phyloP scores from a whole-genome alignment of 30 jellyfish, hydroid and myxozoan species.

The Pelagia noctiluca region DNA sequence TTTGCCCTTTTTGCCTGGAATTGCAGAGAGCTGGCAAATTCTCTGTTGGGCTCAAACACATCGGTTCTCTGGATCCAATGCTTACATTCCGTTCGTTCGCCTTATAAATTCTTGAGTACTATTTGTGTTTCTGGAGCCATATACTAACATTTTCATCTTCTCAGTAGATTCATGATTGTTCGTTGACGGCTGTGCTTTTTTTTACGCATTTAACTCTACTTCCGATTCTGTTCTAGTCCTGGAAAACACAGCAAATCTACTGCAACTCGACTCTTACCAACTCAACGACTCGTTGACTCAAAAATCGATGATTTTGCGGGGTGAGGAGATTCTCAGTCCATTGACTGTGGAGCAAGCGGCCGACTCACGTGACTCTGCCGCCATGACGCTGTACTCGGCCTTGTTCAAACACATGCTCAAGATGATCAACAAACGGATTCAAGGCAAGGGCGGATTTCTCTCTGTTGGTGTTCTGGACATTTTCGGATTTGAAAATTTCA shows the following conservation, averaged over 20 bases:
- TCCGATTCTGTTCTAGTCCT: conserved; percentile 59
- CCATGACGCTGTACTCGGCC: conserved; percentile 94
- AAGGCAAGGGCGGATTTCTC: conserved; percentile 67
- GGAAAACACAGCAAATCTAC: conserved; percentile 84
- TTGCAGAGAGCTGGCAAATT: too few species aligned
- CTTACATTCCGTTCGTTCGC: too few species aligned
- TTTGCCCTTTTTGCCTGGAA: too few species aligned
- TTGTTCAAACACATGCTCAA: conserved; percentile 84
- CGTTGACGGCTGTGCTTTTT: too few species aligned
- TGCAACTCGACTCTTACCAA: conserved; percentile 83
- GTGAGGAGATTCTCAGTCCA: conserved; percentile 95
- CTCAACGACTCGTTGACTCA: conserved; percentile 90
- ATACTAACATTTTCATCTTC: too few species aligned
- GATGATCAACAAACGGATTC: conserved; percentile 74
- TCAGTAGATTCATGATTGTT: too few species aligned
- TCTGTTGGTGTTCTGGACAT: conserved; percentile 91
- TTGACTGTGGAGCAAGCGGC: conserved; percentile 96
- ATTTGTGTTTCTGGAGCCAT: too few species aligned
- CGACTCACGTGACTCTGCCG: conserved; percentile 90
- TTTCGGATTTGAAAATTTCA: conserved; percentile 94
- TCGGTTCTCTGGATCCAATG: too few species aligned
- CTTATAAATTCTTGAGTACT: too few species aligned
- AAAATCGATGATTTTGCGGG: conserved; percentile 91
- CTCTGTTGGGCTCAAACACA: too few species aligned
- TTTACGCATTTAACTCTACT: too few species aligned